phyloP scores from a whole-genome alignment of 2,888 invertebrate species.

The Unio pictorum region DNA sequence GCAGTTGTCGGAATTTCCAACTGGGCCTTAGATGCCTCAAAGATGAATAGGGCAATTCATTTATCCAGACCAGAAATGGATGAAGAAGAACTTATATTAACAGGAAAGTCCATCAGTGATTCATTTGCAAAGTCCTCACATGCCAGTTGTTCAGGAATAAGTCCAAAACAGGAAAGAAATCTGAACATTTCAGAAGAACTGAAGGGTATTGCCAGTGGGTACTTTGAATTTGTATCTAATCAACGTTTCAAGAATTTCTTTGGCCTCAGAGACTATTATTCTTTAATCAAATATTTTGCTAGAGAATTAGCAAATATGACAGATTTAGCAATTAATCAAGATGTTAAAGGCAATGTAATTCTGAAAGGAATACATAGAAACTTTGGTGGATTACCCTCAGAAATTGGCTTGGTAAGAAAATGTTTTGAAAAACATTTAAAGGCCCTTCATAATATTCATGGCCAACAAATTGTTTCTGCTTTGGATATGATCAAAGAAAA shows the following conservation, averaged over 20 bases:
- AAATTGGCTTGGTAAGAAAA: slow-evolving; percentile 2
- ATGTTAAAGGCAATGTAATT: slow-evolving; percentile 17
- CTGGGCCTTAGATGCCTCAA: slow-evolving; percentile 60
- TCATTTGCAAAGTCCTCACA: slow-evolving; percentile 11
- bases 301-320: neutral
- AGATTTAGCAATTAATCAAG: slow-evolving; percentile 3
- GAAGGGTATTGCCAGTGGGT: slow-evolving; percentile 17
- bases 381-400: slow-evolving; percentile 43
- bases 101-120: slow-evolving; percentile 42
- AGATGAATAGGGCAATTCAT: slow-evolving; percentile 61
- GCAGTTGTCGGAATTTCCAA: slow-evolving; percentile 58
- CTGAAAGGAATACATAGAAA: slow-evolving; percentile 44
- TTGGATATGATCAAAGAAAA: slow-evolving; percentile 39
- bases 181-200: slow-evolving; percentile 12
- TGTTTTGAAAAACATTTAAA: neutral
- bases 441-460: neutral
- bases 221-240: slow-evolving; percentile 12
- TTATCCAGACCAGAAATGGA: slow-evolving; percentile 53
- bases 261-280: slow-evolving; percentile 43
- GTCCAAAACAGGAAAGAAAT: too few species aligned
- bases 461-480: slow-evolving; percentile 6
- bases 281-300: slow-evolving; percentile 26
- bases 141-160: neutral
- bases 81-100: slow-evolving; percentile 43
- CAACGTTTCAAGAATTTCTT: slow-evolving; percentile 39